These are phyloP conservation scores for Onchidella celtica DNA, from an alignment of 2,888 invertebrate species.

Conservation along the genomic window DNA sequence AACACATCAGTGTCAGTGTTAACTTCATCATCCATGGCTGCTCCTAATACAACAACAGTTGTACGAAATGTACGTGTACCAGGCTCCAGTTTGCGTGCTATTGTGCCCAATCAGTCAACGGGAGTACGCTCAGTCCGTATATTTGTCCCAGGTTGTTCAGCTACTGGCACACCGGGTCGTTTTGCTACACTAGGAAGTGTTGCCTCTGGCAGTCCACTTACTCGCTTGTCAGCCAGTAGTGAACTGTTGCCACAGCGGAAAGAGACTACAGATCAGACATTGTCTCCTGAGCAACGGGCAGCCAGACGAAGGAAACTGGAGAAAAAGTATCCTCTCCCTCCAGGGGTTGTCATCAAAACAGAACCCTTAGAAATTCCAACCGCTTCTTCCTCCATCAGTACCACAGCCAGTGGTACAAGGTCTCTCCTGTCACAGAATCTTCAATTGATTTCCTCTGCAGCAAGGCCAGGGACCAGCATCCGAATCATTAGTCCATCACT, in stretches of 20 bases:
- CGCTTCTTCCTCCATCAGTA: background rate
- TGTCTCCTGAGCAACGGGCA: slow-evolving; percentile 47
- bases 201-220: slow-evolving; percentile 38
- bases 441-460: slow-evolving; percentile 29
- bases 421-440: slow-evolving; percentile 44
- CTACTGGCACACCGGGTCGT: slow-evolving; percentile 36
- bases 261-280: slow-evolving; percentile 7
- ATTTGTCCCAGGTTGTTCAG: slow-evolving; percentile 44
- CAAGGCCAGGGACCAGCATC: slow-evolving; percentile 25
- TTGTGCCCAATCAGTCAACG: slow-evolving; percentile 13
- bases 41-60: slow-evolving; percentile 41
- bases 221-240: slow-evolving; percentile 43
- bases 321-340: slow-evolving; percentile 53
- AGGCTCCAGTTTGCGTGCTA: slow-evolving; percentile 4
- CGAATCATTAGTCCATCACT: slow-evolving; percentile 31
- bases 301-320: slow-evolving; percentile 50
- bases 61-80: slow-evolving; percentile 5
- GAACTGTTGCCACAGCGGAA: slow-evolving; percentile 45
- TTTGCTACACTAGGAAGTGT: slow-evolving; percentile 42
- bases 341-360: slow-evolving; percentile 55
- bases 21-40: slow-evolving; percentile 20
- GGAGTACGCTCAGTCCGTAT: slow-evolving; percentile 27
- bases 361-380: slow-evolving; percentile 46
- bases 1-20: background rate
- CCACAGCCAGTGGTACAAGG: slow-evolving; percentile 3